These are phyloP conservation scores for Montipora efflorescens DNA, from an alignment of 64 coral and sea anemone genomes.

Conservation along the genomic window DNA sequence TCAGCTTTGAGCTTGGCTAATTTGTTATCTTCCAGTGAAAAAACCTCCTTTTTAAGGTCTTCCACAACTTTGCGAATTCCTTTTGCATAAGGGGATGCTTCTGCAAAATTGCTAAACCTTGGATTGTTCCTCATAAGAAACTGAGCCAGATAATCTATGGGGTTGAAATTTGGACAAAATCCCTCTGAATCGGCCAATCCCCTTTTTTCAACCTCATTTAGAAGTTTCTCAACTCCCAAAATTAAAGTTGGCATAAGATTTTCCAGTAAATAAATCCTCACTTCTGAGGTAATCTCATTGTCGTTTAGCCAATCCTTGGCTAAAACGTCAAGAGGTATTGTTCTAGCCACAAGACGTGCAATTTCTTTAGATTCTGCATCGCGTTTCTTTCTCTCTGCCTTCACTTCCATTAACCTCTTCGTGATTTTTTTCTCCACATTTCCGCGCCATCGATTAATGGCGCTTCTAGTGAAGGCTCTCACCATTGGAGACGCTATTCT, in stretches of 20 bases:
- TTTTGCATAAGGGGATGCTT: conserved; percentile 94
- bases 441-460: conserved; percentile 79
- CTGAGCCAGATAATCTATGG: conserved; percentile 93
- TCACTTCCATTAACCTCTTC: conserved; percentile 74
- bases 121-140: conserved; percentile 98
- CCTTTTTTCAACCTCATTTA: conserved; percentile 84
- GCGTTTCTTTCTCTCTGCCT: conserved; percentile 79
- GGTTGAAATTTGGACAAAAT: conserved; percentile 94
- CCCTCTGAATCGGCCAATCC: conserved; percentile 78
- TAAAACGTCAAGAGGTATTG: conserved; percentile 89
- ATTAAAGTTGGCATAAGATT: conserved; percentile 91
- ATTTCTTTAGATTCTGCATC: conserved; percentile 80
- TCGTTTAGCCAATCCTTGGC: conserved; percentile 96
- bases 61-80: conserved; percentile 89
- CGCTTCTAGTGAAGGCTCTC: conserved; percentile 81
- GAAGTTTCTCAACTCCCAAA: conserved; percentile 95
- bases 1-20: conserved; percentile 87
- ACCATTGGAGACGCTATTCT: conserved; percentile 73
- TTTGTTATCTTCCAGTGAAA: conserved; percentile 89
- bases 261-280: conserved; percentile 92
- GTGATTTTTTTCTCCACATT: conserved; percentile 82
- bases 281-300: conserved; percentile 88
- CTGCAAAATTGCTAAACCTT: conserved; percentile 93
- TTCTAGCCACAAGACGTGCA: conserved; percentile 74
- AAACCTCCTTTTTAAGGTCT: conserved; percentile 92